These are phyloP conservation scores for Moxostoma hubbsi DNA, from an alignment of 2,797 vertebrate species.

Conservation along the genomic window DNA sequence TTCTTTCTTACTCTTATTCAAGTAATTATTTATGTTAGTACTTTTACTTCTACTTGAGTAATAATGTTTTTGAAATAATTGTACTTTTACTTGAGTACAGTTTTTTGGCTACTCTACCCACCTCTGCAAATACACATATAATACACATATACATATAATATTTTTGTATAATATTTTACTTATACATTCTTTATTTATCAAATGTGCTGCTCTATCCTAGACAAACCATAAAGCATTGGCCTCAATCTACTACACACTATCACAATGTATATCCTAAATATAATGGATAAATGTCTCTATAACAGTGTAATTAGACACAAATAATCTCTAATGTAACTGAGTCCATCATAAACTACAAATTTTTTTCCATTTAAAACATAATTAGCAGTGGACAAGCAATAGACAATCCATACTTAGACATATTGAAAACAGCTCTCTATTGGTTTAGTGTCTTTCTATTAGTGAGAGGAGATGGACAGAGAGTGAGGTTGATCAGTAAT, in stretches of 20 bases:
- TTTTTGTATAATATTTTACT: background rate
- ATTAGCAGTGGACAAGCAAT: background rate
- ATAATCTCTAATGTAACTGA: no score
- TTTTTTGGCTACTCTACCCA: no score
- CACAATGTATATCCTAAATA: background rate
- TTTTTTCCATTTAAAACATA: background rate
- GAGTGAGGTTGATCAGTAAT: slow-evolving; percentile 1
- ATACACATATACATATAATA: background rate
- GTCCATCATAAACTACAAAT: background rate
- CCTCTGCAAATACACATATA: no score
- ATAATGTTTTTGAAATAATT: no score
- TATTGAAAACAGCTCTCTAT: background rate
- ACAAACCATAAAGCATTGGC: background rate
- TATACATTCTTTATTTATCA: background rate
- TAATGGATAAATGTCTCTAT: background rate
- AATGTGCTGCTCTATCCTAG: background rate
- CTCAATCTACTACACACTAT: no score
- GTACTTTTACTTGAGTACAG: no score
- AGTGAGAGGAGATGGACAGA: background rate
- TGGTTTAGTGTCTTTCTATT: slow-evolving; percentile 1
- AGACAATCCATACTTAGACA: background rate
- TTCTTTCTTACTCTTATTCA: no score
- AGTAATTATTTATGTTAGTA: no score
- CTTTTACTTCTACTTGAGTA: no score
- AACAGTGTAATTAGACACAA: no score